Percentiles rank a stretch among this genome's conserved stretches.
Evolutionary conservation across 2,113 vertebrate species (phyloP).

Genomic region (Steatornis caripensis): DNA sequence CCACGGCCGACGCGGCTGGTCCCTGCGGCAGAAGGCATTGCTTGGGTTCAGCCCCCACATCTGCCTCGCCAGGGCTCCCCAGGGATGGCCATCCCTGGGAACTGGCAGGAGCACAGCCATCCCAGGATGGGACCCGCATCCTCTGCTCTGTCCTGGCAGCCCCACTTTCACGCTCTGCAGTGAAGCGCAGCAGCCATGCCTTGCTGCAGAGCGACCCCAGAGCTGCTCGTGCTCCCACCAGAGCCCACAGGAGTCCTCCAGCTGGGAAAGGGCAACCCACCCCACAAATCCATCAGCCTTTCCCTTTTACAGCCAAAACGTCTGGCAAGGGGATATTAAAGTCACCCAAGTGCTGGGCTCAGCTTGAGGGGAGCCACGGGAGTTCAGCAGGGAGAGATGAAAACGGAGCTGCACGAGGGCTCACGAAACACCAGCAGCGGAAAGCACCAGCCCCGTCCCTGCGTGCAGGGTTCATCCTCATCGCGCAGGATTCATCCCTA

Average conservation of each 20-base stretch:
- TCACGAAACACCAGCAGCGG: rapidly evolving
- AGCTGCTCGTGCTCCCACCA: rapidly evolving
- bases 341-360: background rate
- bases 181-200: background rate
- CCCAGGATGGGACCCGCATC: background rate
- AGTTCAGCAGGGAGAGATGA: rapidly evolving
- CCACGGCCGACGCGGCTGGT: background rate
- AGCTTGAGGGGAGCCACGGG: background rate
- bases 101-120: background rate
- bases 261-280: background rate
- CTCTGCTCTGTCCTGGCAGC: background rate
- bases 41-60: constrained; percentile 40
- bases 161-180: rapidly evolving
- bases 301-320: rapidly evolving
- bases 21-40: constrained; percentile 10
- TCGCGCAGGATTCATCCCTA: background rate
- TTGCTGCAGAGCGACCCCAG: rapidly evolving
- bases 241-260: background rate
- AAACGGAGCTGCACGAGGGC: rapidly evolving
- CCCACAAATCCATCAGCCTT: background rate
- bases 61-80: background rate
- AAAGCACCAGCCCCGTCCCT: background rate
- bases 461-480: rapidly evolving
- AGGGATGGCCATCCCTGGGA: background rate
- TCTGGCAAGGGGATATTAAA: background rate